These are phyloP conservation scores for Ectemnius cavifrons DNA, from an alignment of 2,888 invertebrate species.

Conservation along the genomic window DNA sequence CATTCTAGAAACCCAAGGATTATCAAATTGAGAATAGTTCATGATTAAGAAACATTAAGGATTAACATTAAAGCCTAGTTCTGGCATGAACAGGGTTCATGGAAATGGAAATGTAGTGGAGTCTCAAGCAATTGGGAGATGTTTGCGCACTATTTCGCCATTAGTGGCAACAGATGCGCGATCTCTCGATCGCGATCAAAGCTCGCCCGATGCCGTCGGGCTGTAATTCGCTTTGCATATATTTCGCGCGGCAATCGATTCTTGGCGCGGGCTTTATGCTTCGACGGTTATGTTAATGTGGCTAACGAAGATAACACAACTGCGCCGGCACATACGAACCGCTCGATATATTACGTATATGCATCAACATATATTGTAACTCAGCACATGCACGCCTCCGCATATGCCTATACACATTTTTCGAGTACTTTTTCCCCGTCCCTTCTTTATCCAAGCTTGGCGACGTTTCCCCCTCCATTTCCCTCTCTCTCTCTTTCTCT, in stretches of 20 bases:
- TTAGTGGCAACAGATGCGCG: conserved; percentile 56
- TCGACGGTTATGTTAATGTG: conserved; percentile 61
- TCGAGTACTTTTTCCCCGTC: conserved; percentile 40
- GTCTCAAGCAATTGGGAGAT: neutral
- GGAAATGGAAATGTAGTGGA: no score
- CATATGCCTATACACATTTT: conserved; percentile 49
- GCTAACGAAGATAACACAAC: conserved; percentile 58
- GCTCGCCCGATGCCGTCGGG: conserved; percentile 47
- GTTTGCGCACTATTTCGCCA: conserved; percentile 45
- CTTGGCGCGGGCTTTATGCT: conserved; percentile 56
- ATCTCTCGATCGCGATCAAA: conserved; percentile 53
- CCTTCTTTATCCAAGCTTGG: conserved; percentile 43
- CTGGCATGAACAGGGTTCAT: no score
- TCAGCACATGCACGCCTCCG: no score
- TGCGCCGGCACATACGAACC: conserved; percentile 15
- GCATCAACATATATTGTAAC: no score
- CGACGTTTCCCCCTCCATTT: conserved; percentile 29
- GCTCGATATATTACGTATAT: no score
- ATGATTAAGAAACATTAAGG: no score
- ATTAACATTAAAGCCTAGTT: no score
- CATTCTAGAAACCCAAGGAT: no score
- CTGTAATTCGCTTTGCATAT: conserved; percentile 73
- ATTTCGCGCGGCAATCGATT: conserved; percentile 67
- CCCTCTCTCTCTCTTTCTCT: no score
- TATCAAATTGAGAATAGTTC: no score